Evolutionary conservation across 2,888 invertebrate genomes (phyloP).

Genomic region (Allolobophora icterica): DNA sequence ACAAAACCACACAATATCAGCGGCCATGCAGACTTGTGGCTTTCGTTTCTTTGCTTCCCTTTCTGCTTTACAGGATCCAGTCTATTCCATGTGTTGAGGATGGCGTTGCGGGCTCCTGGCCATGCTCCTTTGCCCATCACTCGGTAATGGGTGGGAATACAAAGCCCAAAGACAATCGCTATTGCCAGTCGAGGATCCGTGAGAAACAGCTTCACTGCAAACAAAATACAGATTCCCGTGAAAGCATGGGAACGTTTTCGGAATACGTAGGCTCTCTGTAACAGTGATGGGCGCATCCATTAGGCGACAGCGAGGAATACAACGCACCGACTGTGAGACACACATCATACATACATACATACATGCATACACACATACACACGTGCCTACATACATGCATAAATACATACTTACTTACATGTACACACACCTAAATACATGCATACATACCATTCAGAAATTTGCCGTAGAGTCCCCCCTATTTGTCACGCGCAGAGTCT

Average conservation of each 20-base stretch:
- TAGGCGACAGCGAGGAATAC: too few relatives aligned
- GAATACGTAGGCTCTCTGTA: background rate
- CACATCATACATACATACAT: too few relatives aligned
- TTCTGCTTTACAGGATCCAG: conserved; percentile 40
- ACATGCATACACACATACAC: too few relatives aligned
- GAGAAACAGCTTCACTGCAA: conserved; percentile 51
- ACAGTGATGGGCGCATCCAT: too few relatives aligned
- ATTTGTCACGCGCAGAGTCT: too few relatives aligned
- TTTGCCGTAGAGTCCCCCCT: too few relatives aligned
- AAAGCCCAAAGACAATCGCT: conserved; percentile 58
- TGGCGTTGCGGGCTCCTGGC: conserved; percentile 65
- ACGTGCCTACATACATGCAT: too few relatives aligned
- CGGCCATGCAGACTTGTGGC: background rate
- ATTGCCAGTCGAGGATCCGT: conserved; percentile 54
- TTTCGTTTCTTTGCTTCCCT: background rate
- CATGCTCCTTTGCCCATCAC: conserved; percentile 64
- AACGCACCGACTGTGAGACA: too few relatives aligned
- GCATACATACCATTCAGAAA: too few relatives aligned
- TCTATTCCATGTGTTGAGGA: conserved; percentile 59
- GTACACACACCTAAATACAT: too few relatives aligned
- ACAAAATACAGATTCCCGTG: background rate
- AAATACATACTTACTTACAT: too few relatives aligned
- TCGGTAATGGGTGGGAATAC: conserved; percentile 63
- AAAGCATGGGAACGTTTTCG: background rate
- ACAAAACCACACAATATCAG: background rate